Base-by-base conservation (phyloP, 2,113 vertebrate genomes). In the Indicator indicator region DNA sequence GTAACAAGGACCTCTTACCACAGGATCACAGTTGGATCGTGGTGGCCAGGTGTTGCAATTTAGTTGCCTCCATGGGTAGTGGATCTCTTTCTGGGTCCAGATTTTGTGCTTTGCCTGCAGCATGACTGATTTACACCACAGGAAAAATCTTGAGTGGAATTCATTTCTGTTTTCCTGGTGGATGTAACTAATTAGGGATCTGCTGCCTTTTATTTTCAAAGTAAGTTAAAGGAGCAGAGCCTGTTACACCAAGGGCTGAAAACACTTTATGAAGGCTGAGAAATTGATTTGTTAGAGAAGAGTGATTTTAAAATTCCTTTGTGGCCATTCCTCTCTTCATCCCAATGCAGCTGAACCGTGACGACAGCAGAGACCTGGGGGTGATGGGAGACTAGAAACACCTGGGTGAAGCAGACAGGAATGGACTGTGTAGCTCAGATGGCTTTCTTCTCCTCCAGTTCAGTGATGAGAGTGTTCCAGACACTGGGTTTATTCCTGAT, bases 21-120 rank as follows among this genome's bases (percentile, higher is more conserved):
- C 62, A 9, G 9, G 27, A 6, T 36, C 5, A 1, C 9, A 12
- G 50, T 54, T 26, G 82, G 75, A 11, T 65, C 1, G 0, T 3
- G 26, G 70, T 58, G 69, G 11, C 6, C 1, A 2, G 7, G 5
- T 33, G 27, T 23, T 44, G 44, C 1, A 12, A 1, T 62, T 64
- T 8, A n/a, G 20, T 44, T 91, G n/a, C 2, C 5, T 65, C 7
- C 2, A 0, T 6, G 42, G 11, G 9, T 68, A 24, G 13, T 62
- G 63, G 32, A 59, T 68, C 21, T 32, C 52, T 7, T 32, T 74
- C 55, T 38, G 70, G 30, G 6, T 58, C n/a, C 33, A 11, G 60
- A 18, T 50, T 14, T 32, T 46, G 48, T 50, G 20, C 64, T 83
- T 23, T 83, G 69, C 15, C 16, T 76, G 70, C 40, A 73, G 84